These are phyloP conservation scores for Oreochromis spilurus DNA, from an alignment of 2,113 vertebrate species.

Conservation along the genomic window DNA sequence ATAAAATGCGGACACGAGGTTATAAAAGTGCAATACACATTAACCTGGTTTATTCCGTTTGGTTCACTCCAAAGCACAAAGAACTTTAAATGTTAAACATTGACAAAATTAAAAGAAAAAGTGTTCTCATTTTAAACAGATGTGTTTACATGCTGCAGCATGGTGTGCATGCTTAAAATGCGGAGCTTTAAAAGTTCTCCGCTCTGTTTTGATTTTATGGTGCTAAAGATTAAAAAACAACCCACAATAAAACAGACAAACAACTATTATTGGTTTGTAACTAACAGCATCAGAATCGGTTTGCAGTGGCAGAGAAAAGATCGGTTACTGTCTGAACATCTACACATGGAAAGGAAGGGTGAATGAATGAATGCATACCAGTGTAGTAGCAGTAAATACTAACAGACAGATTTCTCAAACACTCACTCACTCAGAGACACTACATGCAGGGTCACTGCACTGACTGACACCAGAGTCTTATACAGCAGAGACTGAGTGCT, in stretches of 20 bases:
- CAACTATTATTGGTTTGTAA: background rate
- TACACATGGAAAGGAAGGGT: background rate
- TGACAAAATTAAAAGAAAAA: background rate
- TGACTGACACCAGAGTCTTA: slow-evolving; percentile 36
- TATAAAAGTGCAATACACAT: background rate
- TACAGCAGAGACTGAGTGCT: background rate
- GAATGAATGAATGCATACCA: slow-evolving; percentile 29
- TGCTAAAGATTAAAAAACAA: background rate
- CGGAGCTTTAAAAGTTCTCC: background rate
- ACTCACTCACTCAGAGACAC: background rate
- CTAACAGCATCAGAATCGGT: background rate
- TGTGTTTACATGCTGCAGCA: background rate
- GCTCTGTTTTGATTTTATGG: background rate
- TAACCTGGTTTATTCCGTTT: background rate
- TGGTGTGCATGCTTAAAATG: background rate
- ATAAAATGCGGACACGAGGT: background rate
- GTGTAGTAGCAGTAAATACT: slow-evolving; percentile 7
- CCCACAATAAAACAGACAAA: fast-evolving
- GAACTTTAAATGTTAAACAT: background rate
- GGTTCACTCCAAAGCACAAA: background rate
- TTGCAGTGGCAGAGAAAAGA: background rate
- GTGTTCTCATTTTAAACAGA: background rate
- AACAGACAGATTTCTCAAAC: background rate
- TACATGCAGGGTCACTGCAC: slow-evolving; percentile 5
- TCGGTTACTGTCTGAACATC: slow-evolving; percentile 9